A percentile compares a stretch with the other conserved stretches of the same genome.
phyloP scores from a whole-genome alignment of 2,888 invertebrate genomes.

The Hyles lineata region DNA sequence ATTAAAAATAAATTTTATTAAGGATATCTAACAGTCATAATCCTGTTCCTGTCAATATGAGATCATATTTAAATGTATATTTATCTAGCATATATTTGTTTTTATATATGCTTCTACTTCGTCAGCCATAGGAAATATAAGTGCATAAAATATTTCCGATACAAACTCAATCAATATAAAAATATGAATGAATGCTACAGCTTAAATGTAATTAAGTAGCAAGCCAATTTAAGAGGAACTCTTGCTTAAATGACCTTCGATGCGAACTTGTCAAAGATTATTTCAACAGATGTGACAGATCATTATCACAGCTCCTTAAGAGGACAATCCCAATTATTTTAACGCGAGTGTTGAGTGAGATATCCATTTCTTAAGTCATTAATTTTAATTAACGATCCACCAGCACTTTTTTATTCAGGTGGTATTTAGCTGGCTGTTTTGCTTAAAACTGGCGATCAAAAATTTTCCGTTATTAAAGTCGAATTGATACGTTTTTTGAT shows the following conservation, averaged over 20 bases:
- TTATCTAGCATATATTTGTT: too few species aligned
- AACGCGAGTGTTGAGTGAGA: background rate
- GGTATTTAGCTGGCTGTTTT: background rate
- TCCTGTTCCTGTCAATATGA: too few species aligned
- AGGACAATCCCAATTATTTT: background rate
- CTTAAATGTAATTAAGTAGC: background rate
- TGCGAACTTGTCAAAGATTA: slow-evolving; percentile 3
- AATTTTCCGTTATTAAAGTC: background rate
- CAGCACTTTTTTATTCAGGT: background rate
- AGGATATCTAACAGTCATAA: too few species aligned
- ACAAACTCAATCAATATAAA: background rate
- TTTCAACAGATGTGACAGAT: background rate
- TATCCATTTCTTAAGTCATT: background rate
- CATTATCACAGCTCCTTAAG: background rate
- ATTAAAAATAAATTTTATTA: too few species aligned
- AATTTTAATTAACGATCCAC: background rate
- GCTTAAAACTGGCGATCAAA: background rate
- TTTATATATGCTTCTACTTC: too few species aligned
- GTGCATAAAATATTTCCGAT: too few species aligned
- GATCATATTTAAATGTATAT: too few species aligned
- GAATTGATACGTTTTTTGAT: too few species aligned
- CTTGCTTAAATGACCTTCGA: background rate
- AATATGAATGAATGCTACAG: background rate
- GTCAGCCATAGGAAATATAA: too few species aligned
- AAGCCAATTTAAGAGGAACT: background rate